Evolutionary conservation across 2,888 invertebrate species (phyloP), one percentile per base, ranked within the genome.

Genomic region (Macroteleia sp.): DNA sequence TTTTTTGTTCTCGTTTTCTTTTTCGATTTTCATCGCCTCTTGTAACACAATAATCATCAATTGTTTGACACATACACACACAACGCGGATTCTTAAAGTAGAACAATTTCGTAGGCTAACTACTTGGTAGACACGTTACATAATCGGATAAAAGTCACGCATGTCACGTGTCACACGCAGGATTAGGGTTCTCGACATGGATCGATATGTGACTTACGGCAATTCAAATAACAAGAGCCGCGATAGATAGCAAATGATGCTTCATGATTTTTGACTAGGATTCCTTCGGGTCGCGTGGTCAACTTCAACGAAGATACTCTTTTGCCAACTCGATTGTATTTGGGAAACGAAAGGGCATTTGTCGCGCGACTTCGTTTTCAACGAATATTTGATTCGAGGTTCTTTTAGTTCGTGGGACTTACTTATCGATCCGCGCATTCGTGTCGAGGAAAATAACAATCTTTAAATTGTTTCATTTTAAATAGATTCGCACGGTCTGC

Each of bases 211-310:
- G 74, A 74, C 74, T 77, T 62, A 22, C 69, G 64, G 73, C 73
- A 66, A 67, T 54, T 22, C 56, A 42, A 64, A 44, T 59, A 69
- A 70, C 62, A 62, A 41, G 62, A 57, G 77, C 77, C 77, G 77
- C 70, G 54, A n/a, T n/a, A 57, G 50, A 69, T 62, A 67, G 73
- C 73, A 62, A 67, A 73, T 52, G 71, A 52, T 77, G 77, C 71
- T 61, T 67, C 77, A 69, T 73, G 77, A 77, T 69, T 69, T 77
- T 77, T 77, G 77, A 77, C 77, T 77, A 77, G 77, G 73, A 73
- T 77, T 67, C 57, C 73, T 69, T 69, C 62, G 57, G 54, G 67
- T 62, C 76, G 64, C 46, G 57, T 59, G 59, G 66, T 62, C 57
- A 42, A 56, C 64, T 39, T n/a, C 8, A 30, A 8, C 61, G 36